Percentiles rank a stretch among this genome's conserved stretches.
Conservation (phyloP, 2,113 vertebrate species). For the Eptesicus fuscus region DNA sequence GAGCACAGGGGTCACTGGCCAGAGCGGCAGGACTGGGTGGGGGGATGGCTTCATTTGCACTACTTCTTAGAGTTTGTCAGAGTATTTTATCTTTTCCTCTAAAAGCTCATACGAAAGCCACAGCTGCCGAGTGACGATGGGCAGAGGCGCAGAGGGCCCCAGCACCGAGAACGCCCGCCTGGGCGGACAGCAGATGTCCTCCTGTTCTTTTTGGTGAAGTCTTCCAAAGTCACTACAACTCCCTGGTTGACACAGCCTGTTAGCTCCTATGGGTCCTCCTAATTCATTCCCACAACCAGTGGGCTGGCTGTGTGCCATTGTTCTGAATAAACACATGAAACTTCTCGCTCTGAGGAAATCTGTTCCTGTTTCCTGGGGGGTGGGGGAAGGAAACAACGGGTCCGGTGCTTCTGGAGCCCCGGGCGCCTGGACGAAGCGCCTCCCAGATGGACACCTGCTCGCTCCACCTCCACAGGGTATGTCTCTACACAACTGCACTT, state of each 20-base stretch:
- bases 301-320: not conserved
- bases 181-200: not conserved
- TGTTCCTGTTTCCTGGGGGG: not conserved
- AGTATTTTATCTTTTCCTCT: too few relatives aligned
- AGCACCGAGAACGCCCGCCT: not conserved
- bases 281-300: not conserved
- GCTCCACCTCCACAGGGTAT: accelerated
- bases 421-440: not conserved
- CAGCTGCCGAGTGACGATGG: not conserved
- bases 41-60: not conserved
- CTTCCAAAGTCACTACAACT: not conserved
- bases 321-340: not conserved
- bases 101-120: not conserved
- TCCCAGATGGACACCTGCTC: not conserved
- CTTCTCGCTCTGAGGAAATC: not conserved
- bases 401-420: not conserved
- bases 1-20: not conserved
- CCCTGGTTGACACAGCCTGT: not conserved
- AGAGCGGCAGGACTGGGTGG: not conserved
- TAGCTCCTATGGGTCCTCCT: not conserved
- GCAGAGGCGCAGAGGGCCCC: not conserved
- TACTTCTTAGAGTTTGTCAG: not conserved
- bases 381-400: not conserved
- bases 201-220: not conserved
- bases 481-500: not conserved